Conservation (phyloP, 1,140 invertebrate species). For the Stratiolaelaps scimitus region DNA sequence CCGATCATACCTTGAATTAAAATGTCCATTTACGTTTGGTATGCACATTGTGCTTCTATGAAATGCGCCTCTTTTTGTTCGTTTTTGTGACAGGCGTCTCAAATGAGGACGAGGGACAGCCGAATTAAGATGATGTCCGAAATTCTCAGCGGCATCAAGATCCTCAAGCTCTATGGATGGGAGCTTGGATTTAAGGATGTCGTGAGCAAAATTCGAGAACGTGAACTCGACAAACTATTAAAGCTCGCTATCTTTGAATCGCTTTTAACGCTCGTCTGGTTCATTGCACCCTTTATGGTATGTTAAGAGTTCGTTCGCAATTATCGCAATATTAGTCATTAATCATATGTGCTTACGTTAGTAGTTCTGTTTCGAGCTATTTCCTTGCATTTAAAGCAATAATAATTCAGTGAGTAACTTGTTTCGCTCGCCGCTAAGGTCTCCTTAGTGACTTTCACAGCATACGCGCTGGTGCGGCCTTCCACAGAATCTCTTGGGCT, state of each 20-base stretch:
- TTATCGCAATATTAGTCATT: background rate
- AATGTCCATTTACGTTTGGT: too few species aligned
- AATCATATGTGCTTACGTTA: too few species aligned
- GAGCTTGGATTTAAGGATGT: constrained; percentile 44
- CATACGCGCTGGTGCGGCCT: background rate
- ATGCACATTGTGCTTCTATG: too few species aligned
- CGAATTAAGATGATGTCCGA: constrained; percentile 49
- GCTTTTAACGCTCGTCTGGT: background rate
- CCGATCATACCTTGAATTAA: too few species aligned
- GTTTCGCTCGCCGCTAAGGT: constrained; percentile 3
- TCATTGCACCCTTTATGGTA: constrained; percentile 27
- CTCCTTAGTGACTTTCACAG: background rate
- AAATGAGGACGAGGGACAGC: constrained; percentile 48
- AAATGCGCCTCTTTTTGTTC: too few species aligned
- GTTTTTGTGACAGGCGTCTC: background rate
- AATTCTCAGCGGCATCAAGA: constrained; percentile 49
- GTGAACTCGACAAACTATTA: constrained; percentile 40
- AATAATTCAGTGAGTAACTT: background rate
- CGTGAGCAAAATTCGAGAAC: constrained; percentile 40
- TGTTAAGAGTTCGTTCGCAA: background rate
- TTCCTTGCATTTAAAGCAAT: too few species aligned
- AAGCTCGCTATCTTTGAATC: constrained; percentile 38
- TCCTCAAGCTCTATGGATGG: constrained; percentile 51
- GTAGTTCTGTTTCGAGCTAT: too few species aligned
- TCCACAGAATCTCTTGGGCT: background rate